Evolutionary conservation across 2,888 invertebrate species (phyloP).

Genomic region (Lacanobia wlatinum): DNA sequence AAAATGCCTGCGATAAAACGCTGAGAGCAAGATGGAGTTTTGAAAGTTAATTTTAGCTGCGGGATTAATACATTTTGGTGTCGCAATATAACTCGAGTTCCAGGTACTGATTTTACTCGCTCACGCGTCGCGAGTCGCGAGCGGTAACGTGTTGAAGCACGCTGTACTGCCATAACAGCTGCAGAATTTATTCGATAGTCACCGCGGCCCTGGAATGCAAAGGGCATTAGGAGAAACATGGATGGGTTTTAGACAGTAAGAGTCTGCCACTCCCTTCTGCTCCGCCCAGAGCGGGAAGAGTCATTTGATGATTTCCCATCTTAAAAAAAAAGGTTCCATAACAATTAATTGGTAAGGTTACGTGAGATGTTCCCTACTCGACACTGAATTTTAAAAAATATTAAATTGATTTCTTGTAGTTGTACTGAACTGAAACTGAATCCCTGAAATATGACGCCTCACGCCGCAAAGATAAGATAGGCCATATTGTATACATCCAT

Average conservation of each 20-base stretch:
- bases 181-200: too few relatives aligned
- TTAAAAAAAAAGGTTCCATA: neutral
- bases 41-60: conserved; percentile 16
- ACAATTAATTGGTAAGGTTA: neutral
- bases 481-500: conserved; percentile 2
- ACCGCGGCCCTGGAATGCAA: too few relatives aligned
- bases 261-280: too few relatives aligned
- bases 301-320: too few relatives aligned
- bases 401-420: conserved; percentile 28
- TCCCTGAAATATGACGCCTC: neutral
- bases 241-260: too few relatives aligned
- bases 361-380: neutral
- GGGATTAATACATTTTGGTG: neutral
- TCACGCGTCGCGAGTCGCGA: too few relatives aligned
- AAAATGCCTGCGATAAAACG: conserved; percentile 15
- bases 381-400: neutral
- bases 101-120: neutral
- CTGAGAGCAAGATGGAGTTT: conserved; percentile 1
- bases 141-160: too few relatives aligned
- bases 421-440: conserved; percentile 15
- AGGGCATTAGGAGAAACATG: too few relatives aligned
- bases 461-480: neutral
- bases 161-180: too few relatives aligned
- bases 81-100: neutral
- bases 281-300: too few relatives aligned